phyloP scores from a whole-genome alignment of 2,113 vertebrate species.

The Labrus mixtus region DNA sequence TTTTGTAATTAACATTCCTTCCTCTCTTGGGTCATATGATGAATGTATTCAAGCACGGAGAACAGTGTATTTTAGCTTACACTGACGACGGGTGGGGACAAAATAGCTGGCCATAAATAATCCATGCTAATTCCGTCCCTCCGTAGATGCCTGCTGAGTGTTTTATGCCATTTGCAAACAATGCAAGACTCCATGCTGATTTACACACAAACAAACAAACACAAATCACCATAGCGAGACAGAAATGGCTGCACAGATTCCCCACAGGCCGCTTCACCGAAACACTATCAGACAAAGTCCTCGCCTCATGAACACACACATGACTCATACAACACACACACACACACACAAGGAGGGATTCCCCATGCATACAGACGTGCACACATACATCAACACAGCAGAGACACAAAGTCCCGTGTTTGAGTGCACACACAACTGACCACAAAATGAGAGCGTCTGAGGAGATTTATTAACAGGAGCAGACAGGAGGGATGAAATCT shows the following conservation, averaged over 20 bases:
- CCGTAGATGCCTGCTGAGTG: slow-evolving; percentile 42
- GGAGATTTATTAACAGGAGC: slow-evolving; percentile 59
- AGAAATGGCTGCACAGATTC: slow-evolving; percentile 37
- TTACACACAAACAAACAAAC: slow-evolving; percentile 28
- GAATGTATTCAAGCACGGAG: neutral
- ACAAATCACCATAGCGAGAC: slow-evolving; percentile 13
- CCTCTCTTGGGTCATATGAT: neutral
- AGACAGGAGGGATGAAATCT: slow-evolving; percentile 70
- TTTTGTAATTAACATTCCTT: neutral
- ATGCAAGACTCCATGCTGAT: slow-evolving; percentile 48
- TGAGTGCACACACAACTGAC: slow-evolving; percentile 28
- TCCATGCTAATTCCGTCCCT: slow-evolving; percentile 55
- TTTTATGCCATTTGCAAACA: slow-evolving; percentile 65
- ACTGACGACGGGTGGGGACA: slow-evolving; percentile 41
- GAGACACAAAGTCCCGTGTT: slow-evolving; percentile 9
- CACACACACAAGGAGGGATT: slow-evolving; percentile 45
- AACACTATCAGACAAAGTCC: slow-evolving; percentile 60
- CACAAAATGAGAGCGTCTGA: slow-evolving; percentile 30
- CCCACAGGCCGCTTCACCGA: slow-evolving; percentile 39
- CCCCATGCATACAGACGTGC: slow-evolving; percentile 46
- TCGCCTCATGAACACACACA: slow-evolving; percentile 23
- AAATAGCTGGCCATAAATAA: slow-evolving; percentile 53
- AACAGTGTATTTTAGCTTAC: slow-evolving; percentile 6
- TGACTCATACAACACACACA: slow-evolving; percentile 3
- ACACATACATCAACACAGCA: slow-evolving; percentile 4